Conservation (phyloP, 1,140 invertebrate species). For the Drosophila trapezifrons region DNA sequence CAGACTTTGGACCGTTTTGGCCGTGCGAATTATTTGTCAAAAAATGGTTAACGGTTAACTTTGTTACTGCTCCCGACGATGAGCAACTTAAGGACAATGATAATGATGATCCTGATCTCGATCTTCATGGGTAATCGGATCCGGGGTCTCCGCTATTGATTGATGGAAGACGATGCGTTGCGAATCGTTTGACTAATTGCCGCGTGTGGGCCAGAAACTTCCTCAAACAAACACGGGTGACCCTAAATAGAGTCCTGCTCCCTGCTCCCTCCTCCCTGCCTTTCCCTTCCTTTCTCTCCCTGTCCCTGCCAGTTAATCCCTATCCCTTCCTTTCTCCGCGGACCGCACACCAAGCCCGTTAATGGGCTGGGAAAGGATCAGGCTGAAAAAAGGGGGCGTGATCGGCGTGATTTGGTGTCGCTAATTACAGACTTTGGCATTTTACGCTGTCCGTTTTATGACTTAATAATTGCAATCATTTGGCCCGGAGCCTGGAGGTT, state of each 20-base stretch:
- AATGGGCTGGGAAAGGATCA: slow-evolving; percentile 36
- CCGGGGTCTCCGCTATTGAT: slow-evolving; percentile 39
- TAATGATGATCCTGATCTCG: slow-evolving; percentile 9
- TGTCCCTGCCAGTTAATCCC: slow-evolving; percentile 36
- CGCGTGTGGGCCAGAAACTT: slow-evolving; percentile 55
- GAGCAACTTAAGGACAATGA: neutral
- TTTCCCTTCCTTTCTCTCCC: slow-evolving; percentile 10
- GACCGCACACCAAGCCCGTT: slow-evolving; percentile 67
- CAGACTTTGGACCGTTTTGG: slow-evolving; percentile 40
- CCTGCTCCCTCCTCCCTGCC: neutral
- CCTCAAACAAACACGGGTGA: slow-evolving; percentile 62
- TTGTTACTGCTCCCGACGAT: slow-evolving; percentile 48
- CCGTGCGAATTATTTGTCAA: slow-evolving; percentile 81
- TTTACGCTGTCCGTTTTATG: slow-evolving; percentile 74
- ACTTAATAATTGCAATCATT: slow-evolving; percentile 79
- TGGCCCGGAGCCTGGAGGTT: slow-evolving; percentile 29
- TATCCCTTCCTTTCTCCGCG: slow-evolving; percentile 27
- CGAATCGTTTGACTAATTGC: slow-evolving; percentile 76
- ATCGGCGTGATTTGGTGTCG: slow-evolving; percentile 75
- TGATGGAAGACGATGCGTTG: slow-evolving; percentile 68
- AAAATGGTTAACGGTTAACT: slow-evolving; percentile 77
- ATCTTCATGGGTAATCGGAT: slow-evolving; percentile 58
- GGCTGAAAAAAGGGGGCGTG: slow-evolving; percentile 39
- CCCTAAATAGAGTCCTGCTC: slow-evolving; percentile 36
- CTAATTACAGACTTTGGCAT: slow-evolving; percentile 76